Base-by-base conservation (phyloP, 2,113 vertebrate genomes). In the Galbula dea region DNA sequence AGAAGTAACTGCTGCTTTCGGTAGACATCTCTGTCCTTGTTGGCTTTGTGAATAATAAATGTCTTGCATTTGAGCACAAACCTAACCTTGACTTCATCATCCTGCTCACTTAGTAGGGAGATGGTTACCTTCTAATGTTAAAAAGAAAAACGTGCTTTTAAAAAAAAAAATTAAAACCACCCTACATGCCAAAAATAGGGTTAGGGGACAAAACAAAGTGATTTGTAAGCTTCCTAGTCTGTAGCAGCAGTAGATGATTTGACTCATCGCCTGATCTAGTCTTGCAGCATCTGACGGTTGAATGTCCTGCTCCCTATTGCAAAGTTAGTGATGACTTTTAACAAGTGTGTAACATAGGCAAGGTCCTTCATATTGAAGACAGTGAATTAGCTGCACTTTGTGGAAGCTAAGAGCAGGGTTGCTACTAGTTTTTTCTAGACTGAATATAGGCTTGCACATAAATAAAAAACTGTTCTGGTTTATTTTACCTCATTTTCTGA, bases 361-460 rank as follows among this genome's bases (percentile, higher is more conserved):
- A 92, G 76, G 78, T 98, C 96, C 97, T 98, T 98, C 97, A 97
- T 97, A 97, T 97, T 98, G 97, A 97, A 98, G 97, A 96, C 43
- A 49, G 72, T 90, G 58, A 86, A 48, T 84, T 88, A 92, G 74
- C 67, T 94, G 59, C 58, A 90, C 73, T 89, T 91, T 76, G 45
- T 78, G 72, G 84, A 92, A 94, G 92, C 78, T 81, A 23, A 96
- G 58, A 96, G 93, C 75, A 90, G 39, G 12, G 37, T 68, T 93
- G 48, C 81, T 90, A 26, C 78, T 95, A 83, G 39, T 63, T 86
- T 96, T 90, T 93, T 85, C 85, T 91, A 95, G 63, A 74, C 48
- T 51, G 67, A 94, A 51, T 71, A 51, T 71, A 82, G 87, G 88
- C 94, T 97, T 96, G 92, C 95, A 93, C 82, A 91, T 89, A 88